These are phyloP conservation scores for Dyspetes luteomarginatus DNA, from an alignment of 2,888 invertebrate genomes.

Conservation along the genomic window DNA sequence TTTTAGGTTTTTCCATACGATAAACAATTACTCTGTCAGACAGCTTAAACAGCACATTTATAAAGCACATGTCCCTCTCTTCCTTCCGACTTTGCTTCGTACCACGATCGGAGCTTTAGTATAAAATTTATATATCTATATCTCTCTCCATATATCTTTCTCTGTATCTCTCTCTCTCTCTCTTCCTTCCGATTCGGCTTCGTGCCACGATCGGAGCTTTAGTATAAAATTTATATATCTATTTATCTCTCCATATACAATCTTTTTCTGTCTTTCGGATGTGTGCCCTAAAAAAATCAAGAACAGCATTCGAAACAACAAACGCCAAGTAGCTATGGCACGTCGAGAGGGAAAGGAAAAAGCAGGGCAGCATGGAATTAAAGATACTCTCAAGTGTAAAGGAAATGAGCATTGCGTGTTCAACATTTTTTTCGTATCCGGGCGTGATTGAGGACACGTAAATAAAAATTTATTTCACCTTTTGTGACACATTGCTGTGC, in stretches of 20 bases:
- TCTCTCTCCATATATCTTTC: background rate
- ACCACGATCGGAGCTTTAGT: background rate
- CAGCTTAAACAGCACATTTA: slow-evolving; percentile 39
- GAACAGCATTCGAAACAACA: slow-evolving; percentile 28
- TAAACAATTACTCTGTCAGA: slow-evolving; percentile 39
- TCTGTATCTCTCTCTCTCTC: background rate
- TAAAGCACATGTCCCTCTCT: slow-evolving; percentile 40
- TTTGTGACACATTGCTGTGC: background rate
- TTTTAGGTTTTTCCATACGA: background rate
- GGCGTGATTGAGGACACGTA: background rate
- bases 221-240: background rate
- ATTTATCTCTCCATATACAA: slow-evolving; percentile 11
- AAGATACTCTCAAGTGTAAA: slow-evolving; percentile 24
- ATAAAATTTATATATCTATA: slow-evolving; percentile 6
- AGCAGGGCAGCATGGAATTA: background rate
- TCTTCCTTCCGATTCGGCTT: slow-evolving; percentile 23
- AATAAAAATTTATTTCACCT: background rate
- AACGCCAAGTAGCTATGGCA: slow-evolving; percentile 7
- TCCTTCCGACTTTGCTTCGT: slow-evolving; percentile 23
- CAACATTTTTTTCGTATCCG: background rate
- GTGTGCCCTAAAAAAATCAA: slow-evolving; percentile 22
- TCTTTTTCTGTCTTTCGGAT: background rate
- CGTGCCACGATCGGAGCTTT: background rate
- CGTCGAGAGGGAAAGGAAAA: slow-evolving; percentile 31
- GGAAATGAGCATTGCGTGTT: background rate